These are phyloP conservation scores for Podarcis lilfordi DNA, from an alignment of 2,797 vertebrate genomes.

Conservation along the genomic window DNA sequence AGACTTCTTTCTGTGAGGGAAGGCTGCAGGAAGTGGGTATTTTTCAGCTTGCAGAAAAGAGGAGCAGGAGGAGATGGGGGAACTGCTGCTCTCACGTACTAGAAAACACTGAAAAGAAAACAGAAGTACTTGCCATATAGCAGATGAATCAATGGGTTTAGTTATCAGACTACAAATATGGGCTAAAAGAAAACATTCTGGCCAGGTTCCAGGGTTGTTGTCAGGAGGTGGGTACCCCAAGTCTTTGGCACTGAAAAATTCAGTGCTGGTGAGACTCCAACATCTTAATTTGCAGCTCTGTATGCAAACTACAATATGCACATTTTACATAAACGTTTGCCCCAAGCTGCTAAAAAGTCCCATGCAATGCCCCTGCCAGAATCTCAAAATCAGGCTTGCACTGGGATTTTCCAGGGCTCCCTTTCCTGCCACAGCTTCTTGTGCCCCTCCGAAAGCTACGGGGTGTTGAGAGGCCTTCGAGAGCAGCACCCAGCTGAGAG, in stretches of 20 bases:
- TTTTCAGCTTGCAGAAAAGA: background rate
- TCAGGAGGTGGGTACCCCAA: too few relatives aligned
- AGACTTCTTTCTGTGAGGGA: background rate
- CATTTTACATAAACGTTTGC: too few relatives aligned
- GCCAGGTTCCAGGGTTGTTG: too few relatives aligned
- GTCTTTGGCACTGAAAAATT: too few relatives aligned
- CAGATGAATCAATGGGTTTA: background rate
- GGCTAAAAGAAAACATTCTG: too few relatives aligned
- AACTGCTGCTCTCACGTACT: background rate
- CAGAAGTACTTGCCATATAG: background rate
- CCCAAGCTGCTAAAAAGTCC: background rate
- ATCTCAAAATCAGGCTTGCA: background rate
- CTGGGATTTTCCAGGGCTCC: background rate
- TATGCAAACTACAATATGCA: too few relatives aligned
- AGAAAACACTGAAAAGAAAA: background rate
- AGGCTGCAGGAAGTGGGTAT: background rate
- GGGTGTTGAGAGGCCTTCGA: background rate
- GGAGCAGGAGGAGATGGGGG: background rate
- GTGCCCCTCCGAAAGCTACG: background rate
- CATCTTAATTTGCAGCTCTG: too few relatives aligned
- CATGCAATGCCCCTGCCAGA: too few relatives aligned
- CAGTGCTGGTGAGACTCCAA: too few relatives aligned
- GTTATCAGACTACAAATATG: background rate
- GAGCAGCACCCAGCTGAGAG: background rate
- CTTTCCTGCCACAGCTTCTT: background rate